Conservation (phyloP, 2,113 vertebrate species). For the Corapipo altera region DNA sequence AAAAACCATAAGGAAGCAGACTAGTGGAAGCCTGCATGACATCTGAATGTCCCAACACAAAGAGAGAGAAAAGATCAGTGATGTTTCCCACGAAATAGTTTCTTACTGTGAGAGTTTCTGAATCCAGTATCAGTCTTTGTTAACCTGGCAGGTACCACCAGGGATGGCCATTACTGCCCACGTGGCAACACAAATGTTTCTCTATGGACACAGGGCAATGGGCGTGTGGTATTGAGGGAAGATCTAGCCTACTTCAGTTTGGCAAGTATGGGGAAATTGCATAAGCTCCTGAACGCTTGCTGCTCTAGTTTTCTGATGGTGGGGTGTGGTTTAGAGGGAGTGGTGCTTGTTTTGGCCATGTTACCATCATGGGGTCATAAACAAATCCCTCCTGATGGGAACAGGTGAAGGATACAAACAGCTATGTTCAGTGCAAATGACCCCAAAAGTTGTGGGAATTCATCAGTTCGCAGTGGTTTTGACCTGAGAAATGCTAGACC, state of each 20-base stretch:
- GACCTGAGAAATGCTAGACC: not conserved
- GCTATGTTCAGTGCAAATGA: not conserved
- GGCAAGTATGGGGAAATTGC: not conserved
- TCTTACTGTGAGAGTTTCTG: not conserved
- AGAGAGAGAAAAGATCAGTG: not conserved
- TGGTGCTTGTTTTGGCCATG: not conserved
- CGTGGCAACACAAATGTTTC: not conserved
- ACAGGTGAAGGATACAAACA: not conserved
- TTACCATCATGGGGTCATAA: not conserved
- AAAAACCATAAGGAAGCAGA: not conserved
- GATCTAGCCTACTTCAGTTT: not conserved
- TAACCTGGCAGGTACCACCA: not conserved
- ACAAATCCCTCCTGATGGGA: not conserved
- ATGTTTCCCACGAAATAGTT: not conserved
- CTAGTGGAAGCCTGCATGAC: not conserved
- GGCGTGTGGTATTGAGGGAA: not conserved
- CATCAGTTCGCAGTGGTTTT: not conserved
- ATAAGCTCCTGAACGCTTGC: not conserved
- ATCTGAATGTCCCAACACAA: not conserved
- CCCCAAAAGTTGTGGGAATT: not conserved
- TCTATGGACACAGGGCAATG: rapidly evolving
- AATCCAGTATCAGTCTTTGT: not conserved
- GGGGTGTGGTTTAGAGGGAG: not conserved
- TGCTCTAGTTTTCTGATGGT: not conserved
- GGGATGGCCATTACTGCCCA: not conserved